Percentiles rank a stretch among this genome's conserved stretches.
Conservation (phyloP, 2,888 invertebrate genomes). For the Luperina testacea region DNA sequence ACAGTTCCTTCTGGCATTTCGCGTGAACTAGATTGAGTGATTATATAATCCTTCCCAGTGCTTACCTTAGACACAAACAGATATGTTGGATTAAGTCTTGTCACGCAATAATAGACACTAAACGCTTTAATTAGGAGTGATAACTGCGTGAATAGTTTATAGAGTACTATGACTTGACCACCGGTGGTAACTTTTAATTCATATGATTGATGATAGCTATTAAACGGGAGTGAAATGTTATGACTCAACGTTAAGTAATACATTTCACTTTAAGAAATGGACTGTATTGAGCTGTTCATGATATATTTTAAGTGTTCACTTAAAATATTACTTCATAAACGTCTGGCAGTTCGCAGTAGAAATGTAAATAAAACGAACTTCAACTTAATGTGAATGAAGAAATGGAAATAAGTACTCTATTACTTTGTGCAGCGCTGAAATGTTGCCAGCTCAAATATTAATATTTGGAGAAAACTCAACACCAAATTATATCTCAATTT, state of each 20-base stretch:
- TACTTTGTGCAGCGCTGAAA: slow-evolving; percentile 10
- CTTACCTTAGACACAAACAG: slow-evolving; percentile 62
- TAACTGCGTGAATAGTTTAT: slow-evolving; percentile 34
- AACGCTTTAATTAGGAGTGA: slow-evolving; percentile 40
- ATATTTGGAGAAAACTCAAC: neutral
- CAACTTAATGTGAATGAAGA: slow-evolving; percentile 15
- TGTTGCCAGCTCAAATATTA: slow-evolving; percentile 1
- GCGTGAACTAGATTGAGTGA: slow-evolving; percentile 49
- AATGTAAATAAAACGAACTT: slow-evolving; percentile 29
- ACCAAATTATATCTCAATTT: neutral
- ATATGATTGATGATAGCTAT: slow-evolving; percentile 55
- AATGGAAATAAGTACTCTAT: slow-evolving; percentile 12
- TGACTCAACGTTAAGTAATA: slow-evolving; percentile 11
- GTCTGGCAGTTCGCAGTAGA: slow-evolving; percentile 1
- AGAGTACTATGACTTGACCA: slow-evolving; percentile 41
- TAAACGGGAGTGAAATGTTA: slow-evolving; percentile 34
- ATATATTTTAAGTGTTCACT: slow-evolving; percentile 18
- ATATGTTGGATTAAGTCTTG: slow-evolving; percentile 51
- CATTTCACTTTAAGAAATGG: slow-evolving; percentile 4
- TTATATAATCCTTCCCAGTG: slow-evolving; percentile 60
- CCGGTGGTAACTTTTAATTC: slow-evolving; percentile 52
- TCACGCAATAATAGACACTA: slow-evolving; percentile 50
- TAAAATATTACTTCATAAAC: slow-evolving; percentile 39
- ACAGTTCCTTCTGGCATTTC: slow-evolving; percentile 20
- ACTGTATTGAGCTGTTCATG: slow-evolving; percentile 17